Percentiles rank a stretch among this genome's conserved stretches.
Conservation (phyloP, 2,113 vertebrate genomes). For the Colossoma macropomum region DNA sequence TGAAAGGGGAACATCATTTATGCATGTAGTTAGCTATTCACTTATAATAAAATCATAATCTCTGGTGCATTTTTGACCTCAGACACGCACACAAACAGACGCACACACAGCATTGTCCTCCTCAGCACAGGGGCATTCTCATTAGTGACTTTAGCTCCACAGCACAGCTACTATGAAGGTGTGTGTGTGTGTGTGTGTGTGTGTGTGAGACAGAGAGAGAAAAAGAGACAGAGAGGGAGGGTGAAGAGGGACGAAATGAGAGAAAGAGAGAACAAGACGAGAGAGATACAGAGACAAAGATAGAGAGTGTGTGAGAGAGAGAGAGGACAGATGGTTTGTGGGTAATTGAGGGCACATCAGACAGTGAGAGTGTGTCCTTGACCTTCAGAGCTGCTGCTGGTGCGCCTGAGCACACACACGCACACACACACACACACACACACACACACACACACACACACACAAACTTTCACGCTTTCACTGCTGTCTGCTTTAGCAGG, state of each 20-base stretch:
- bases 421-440: constrained; percentile 26
- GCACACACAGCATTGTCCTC: constrained; percentile 4
- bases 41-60: not conserved
- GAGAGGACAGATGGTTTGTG: constrained; percentile 67
- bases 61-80: not conserved
- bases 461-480: not conserved
- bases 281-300: not conserved
- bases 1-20: no score
- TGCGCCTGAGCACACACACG: not conserved
- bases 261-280: not conserved
- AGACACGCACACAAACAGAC: not conserved
- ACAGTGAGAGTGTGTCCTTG: constrained; percentile 62
- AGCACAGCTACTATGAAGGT: constrained; percentile 29
- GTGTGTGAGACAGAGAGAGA: constrained; percentile 23
- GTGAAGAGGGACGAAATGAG: no score
- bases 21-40: not conserved
- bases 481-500: not conserved
- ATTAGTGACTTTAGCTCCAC: constrained; percentile 15
- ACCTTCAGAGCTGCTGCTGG: constrained; percentile 65
- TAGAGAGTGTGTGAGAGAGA: constrained; percentile 10
- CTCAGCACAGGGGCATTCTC: not conserved
- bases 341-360: constrained; percentile 61
- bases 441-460: not conserved
- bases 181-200: not conserved
- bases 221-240: no score